Evolutionary conservation across 2,797 vertebrate genomes (phyloP), one percentile per base, ranked within the genome.

Genomic region (Setipinna tenuifilis): DNA sequence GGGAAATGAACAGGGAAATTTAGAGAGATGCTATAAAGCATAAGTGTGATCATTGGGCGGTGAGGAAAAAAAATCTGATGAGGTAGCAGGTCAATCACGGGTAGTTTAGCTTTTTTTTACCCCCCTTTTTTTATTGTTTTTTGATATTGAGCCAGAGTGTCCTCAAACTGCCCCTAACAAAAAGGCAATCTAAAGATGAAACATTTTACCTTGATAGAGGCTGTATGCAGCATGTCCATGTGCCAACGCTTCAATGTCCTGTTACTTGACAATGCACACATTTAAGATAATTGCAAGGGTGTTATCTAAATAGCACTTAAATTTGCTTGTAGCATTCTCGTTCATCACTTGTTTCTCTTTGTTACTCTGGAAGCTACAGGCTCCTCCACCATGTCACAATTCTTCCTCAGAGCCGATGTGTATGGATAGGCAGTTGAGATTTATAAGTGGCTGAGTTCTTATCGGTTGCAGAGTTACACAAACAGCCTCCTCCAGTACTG

Each of bases 1-100:
- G 35, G 81, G 75, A 83, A 87, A 75, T 65, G 84, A 48, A 81
- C 46, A 85, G 75, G 35, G 23, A 44, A 83, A 83, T 58, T 31
- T 65, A 41, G 65, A 59, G 61, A 88, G 48, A 83, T 10, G 71
- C 71, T 78, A 78, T 78, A 78, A 78, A 78, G 71, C 71, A 78
- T 17, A 78, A 78, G 25, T 75, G 68, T 75, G 68, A 78, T 78
- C 71, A 44, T 44, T 78, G 31, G 35, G 58, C 3, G 65, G 65
- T 25, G 28, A n/a, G 58, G 58, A n/a, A 21, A 78, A 78, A 21
- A 44, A 44, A 78, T 41, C 35, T 78, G 71, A 78, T 78, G 71
- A 78, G 71, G 71, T 78, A 31, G 71, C 71, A 78, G 31, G 35
- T 78, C 71, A 78, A 78, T 78, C 71, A 78, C 17, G 17, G 31